Evolutionary conservation across 2,797 vertebrate species (phyloP).

Genomic region (Vespertilio murinus): DNA sequence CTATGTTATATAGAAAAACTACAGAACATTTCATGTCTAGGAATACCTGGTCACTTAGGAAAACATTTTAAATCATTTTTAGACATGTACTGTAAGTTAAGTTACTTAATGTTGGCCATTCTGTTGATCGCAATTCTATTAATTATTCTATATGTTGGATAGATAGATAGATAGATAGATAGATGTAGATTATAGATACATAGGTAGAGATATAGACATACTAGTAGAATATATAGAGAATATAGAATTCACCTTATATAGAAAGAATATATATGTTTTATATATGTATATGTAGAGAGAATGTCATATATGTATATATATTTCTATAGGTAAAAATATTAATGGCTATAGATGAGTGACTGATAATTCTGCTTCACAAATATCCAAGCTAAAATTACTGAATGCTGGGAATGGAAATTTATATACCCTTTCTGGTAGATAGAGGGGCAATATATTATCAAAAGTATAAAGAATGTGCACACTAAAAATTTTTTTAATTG

Average conservation of each 20-base stretch:
- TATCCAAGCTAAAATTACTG: neutral
- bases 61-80: conserved; percentile 40
- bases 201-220: neutral
- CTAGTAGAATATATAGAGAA: neutral
- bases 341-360: neutral
- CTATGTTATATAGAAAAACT: neutral
- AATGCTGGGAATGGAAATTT: neutral
- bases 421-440: neutral
- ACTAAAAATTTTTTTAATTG: neutral
- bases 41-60: neutral
- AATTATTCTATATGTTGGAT: neutral
- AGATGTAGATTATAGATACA: neutral
- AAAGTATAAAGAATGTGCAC: neutral
- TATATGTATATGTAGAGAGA: neutral
- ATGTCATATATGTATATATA: neutral
- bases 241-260: neutral
- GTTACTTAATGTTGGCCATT: neutral
- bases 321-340: neutral
- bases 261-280: neutral
- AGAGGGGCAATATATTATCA: neutral
- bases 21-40: neutral
- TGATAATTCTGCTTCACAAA: neutral
- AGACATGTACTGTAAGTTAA: neutral
- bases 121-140: neutral
- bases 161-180: neutral